Evolutionary conservation across 2,113 vertebrate genomes (phyloP).

Genomic region (Callaeas wilsoni): DNA sequence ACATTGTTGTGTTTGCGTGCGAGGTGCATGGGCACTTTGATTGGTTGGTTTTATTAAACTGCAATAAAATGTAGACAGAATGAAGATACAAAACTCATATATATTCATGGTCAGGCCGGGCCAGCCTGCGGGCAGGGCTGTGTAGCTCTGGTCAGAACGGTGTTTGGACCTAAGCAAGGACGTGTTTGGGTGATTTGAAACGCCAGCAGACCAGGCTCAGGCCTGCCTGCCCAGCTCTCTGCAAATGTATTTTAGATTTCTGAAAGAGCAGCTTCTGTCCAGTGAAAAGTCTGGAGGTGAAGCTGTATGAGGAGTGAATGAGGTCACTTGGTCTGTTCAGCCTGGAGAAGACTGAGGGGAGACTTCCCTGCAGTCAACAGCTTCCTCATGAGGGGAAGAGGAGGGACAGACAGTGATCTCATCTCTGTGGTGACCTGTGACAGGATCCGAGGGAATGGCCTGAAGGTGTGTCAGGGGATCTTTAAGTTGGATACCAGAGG

Average conservation of each 20-base stretch:
- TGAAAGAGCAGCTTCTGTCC: neutral
- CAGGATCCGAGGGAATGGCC: neutral
- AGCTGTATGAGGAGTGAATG: neutral
- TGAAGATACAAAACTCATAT: neutral
- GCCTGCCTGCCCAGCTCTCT: neutral
- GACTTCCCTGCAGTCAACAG: neutral
- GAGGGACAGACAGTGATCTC: neutral
- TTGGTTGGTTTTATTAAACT: neutral
- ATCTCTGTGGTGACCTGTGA: neutral
- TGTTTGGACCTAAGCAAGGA: neutral
- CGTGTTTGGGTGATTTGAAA: neutral
- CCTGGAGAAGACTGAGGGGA: neutral
- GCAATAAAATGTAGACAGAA: neutral
- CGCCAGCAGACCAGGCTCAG: neutral
- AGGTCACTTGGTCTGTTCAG: neutral
- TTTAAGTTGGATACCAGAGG: neutral
- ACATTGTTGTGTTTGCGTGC: neutral
- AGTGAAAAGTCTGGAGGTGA: neutral
- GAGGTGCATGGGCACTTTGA: neutral
- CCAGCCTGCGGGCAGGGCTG: neutral
- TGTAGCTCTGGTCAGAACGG: rapidly evolving
- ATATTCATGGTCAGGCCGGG: neutral
- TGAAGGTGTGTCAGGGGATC: neutral
- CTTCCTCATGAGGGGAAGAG: neutral
- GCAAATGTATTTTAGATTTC: neutral